A percentile compares a stretch with the other conserved stretches of the same genome.
These are phyloP conservation scores for Chloropsis hardwickii DNA, from an alignment of 2,113 vertebrate species.

Conservation along the genomic window DNA sequence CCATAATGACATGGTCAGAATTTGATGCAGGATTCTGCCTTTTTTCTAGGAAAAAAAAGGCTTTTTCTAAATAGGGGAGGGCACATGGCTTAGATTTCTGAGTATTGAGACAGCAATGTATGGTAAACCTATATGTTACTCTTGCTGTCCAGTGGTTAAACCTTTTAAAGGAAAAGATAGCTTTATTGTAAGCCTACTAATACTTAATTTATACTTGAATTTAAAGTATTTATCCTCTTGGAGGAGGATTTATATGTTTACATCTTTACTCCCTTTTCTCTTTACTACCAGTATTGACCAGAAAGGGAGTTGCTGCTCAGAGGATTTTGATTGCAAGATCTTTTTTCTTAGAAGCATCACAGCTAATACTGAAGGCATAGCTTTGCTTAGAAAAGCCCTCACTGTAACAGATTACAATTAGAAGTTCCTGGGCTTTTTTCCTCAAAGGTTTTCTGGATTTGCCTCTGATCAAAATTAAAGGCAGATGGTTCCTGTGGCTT, in stretches of 20 bases:
- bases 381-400: background rate
- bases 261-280: background rate
- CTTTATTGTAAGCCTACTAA: background rate
- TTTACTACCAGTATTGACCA: background rate
- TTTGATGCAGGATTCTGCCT: background rate
- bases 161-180: background rate
- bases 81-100: background rate
- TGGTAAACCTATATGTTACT: background rate
- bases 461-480: background rate
- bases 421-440: background rate
- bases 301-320: background rate
- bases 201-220: background rate
- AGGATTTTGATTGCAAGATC: background rate
- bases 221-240: background rate
- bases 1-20: background rate
- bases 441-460: background rate
- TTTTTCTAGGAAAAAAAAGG: background rate
- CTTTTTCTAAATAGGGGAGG: background rate
- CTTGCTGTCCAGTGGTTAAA: background rate
- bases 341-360: background rate
- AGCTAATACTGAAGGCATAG: background rate
- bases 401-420: background rate
- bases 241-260: background rate
- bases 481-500: background rate
- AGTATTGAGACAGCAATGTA: background rate